These are phyloP conservation scores for Pelagia noctiluca DNA, from an alignment of 30 jellyfish, hydroid and myxozoan genomes.

Conservation along the genomic window DNA sequence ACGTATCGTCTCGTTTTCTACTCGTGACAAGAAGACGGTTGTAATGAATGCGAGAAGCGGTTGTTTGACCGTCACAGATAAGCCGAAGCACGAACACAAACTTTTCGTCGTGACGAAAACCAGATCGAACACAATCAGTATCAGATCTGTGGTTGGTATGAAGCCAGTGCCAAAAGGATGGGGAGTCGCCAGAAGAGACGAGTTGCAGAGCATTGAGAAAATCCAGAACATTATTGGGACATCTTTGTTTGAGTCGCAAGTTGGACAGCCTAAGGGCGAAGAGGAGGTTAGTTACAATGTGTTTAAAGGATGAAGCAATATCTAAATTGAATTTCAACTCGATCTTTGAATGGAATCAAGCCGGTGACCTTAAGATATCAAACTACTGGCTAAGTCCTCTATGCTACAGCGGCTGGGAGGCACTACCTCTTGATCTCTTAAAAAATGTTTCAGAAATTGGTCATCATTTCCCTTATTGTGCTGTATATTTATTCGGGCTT, in stretches of 20 bases:
- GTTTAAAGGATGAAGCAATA: not conserved
- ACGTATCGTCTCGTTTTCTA: slow-evolving; percentile 44
- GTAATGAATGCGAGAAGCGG: slow-evolving; percentile 23
- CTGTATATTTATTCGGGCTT: too few relatives aligned
- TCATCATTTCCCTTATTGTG: too few relatives aligned
- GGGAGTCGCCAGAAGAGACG: slow-evolving; percentile 25
- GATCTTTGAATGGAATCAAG: too few relatives aligned
- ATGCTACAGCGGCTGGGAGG: too few relatives aligned
- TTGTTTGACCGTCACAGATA: slow-evolving; percentile 25
- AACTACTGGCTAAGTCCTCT: too few relatives aligned
- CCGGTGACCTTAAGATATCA: too few relatives aligned
- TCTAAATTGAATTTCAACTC: not conserved
- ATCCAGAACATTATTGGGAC: slow-evolving; percentile 32
- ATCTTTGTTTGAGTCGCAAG: slow-evolving; percentile 22
- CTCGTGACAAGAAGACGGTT: slow-evolving; percentile 47
- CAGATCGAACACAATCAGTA: slow-evolving; percentile 31
- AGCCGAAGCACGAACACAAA: not conserved
- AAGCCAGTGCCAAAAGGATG: slow-evolving; percentile 55
- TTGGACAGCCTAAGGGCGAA: slow-evolving; percentile 17
- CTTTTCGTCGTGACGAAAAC: slow-evolving; percentile 45
- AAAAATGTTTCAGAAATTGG: too few relatives aligned
- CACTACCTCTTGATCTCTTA: too few relatives aligned
- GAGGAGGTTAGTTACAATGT: slow-evolving; percentile 34
- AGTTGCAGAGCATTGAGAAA: slow-evolving; percentile 18
- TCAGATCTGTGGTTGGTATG: slow-evolving; percentile 27